Evolutionary conservation across 35 echinoderm and acorn worm genomes (phyloP).

Genomic region (Acanthaster planci): DNA sequence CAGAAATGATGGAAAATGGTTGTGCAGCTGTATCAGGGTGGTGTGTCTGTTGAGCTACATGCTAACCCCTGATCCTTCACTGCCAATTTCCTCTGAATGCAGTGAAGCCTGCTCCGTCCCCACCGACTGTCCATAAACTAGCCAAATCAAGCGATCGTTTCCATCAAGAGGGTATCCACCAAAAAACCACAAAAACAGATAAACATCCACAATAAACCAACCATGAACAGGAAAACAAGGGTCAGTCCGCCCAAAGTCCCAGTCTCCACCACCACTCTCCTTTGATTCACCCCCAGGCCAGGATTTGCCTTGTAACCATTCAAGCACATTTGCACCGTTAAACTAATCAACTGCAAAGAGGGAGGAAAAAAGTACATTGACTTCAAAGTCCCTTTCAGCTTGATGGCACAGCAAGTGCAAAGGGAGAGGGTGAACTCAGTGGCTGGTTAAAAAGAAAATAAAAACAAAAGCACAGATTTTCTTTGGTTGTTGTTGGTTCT

Average conservation of each 20-base stretch:
- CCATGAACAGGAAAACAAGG: background rate
- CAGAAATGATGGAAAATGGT: too few species aligned
- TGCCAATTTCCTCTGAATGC: too few species aligned
- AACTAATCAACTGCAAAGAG: background rate
- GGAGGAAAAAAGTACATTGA: background rate
- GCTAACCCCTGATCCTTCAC: too few species aligned
- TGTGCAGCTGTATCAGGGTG: too few species aligned
- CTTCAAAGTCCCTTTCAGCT: background rate
- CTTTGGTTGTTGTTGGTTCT: too few species aligned
- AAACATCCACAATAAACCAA: background rate
- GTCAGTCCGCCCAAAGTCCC: background rate
- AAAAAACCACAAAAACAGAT: background rate
- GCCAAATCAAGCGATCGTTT: too few species aligned
- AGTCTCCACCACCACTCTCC: background rate
- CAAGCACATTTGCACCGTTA: too few species aligned
- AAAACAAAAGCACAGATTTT: too few species aligned
- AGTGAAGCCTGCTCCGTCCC: too few species aligned
- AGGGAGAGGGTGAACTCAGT: background rate
- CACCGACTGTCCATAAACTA: too few species aligned
- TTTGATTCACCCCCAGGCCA: slow-evolving; percentile 4
- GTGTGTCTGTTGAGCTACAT: too few species aligned
- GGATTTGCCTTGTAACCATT: slow-evolving; percentile 1
- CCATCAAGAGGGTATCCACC: background rate
- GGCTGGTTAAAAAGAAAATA: too few species aligned
- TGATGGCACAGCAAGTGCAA: slow-evolving; percentile 9